These are phyloP conservation scores for Neogobius melanostomus DNA, from an alignment of 2,113 vertebrate species.

Conservation along the genomic window DNA sequence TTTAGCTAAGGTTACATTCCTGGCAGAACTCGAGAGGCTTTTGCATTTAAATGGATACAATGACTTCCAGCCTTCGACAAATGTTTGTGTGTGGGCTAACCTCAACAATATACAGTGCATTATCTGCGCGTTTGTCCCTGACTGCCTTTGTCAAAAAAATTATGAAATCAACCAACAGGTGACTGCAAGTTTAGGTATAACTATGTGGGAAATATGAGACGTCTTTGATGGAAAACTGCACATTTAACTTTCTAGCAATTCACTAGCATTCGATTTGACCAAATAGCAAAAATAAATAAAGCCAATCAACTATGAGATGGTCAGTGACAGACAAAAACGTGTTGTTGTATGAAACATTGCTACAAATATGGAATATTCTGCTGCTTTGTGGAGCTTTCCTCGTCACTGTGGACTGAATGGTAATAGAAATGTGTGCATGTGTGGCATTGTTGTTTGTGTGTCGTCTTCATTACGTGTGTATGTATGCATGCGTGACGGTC, in stretches of 20 bases:
- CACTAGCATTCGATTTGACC: background rate
- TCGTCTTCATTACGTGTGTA: conserved; percentile 30
- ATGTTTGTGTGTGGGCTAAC: background rate
- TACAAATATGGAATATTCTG: conserved; percentile 51
- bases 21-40: conserved; percentile 4
- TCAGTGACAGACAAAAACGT: conserved; percentile 41
- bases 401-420: conserved; percentile 55
- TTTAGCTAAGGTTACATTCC: conserved; percentile 17
- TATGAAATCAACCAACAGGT: background rate
- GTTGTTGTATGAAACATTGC: conserved; percentile 47
- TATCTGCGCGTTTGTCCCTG: background rate
- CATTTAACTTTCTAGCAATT: too few relatives aligned
- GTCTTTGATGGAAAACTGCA: conserved; percentile 15
- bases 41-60: conserved; percentile 14
- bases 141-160: background rate
- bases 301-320: conserved; percentile 33
- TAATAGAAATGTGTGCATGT: conserved; percentile 54
- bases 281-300: conserved; percentile 1
- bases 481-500: conserved; percentile 49
- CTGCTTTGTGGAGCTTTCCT: conserved; percentile 52
- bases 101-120: conserved; percentile 3
- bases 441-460: conserved; percentile 36
- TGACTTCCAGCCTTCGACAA: conserved; percentile 4
- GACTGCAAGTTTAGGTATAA: background rate
- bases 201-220: background rate